Evolutionary conservation across 2,888 invertebrate genomes (phyloP).

Genomic region (Ochropleura plecta): DNA sequence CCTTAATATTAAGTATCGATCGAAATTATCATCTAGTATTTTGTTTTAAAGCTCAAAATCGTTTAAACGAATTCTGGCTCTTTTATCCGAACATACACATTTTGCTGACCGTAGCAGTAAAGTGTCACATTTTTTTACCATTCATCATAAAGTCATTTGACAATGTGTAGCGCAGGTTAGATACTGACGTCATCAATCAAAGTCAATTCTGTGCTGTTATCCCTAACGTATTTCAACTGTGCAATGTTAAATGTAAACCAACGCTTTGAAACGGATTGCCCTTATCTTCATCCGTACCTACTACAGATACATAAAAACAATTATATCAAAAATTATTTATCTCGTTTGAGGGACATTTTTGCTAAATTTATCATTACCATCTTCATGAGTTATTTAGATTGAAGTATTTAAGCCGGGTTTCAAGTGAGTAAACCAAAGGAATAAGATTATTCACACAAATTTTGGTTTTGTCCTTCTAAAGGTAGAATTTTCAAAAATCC

Average conservation of each 20-base stretch:
- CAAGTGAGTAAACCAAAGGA: neutral
- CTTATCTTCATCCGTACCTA: constrained; percentile 3
- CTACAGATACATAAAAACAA: neutral
- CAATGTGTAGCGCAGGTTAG: constrained; percentile 28
- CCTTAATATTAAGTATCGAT: neutral
- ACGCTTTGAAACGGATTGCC: constrained; percentile 28
- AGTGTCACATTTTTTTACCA: constrained; percentile 23
- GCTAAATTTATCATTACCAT: neutral
- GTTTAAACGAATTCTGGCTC: neutral
- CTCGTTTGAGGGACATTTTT: neutral
- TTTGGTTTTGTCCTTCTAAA: neutral
- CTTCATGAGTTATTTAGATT: neutral
- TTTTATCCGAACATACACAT: neutral
- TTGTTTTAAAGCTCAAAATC: neutral
- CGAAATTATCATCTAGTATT: neutral
- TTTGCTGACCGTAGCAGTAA: constrained; percentile 1
- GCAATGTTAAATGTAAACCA: constrained; percentile 36
- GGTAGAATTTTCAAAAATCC: neutral
- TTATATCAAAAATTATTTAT: too few species aligned
- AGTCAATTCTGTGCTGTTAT: constrained; percentile 39
- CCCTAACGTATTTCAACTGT: constrained; percentile 28
- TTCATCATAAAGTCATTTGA: constrained; percentile 36
- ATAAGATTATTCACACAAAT: too few species aligned
- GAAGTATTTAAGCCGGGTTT: neutral
- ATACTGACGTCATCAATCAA: constrained; percentile 43